These are phyloP conservation scores for Aulostomus chinensis DNA, from an alignment of 2,797 vertebrate genomes.

Conservation along the genomic window DNA sequence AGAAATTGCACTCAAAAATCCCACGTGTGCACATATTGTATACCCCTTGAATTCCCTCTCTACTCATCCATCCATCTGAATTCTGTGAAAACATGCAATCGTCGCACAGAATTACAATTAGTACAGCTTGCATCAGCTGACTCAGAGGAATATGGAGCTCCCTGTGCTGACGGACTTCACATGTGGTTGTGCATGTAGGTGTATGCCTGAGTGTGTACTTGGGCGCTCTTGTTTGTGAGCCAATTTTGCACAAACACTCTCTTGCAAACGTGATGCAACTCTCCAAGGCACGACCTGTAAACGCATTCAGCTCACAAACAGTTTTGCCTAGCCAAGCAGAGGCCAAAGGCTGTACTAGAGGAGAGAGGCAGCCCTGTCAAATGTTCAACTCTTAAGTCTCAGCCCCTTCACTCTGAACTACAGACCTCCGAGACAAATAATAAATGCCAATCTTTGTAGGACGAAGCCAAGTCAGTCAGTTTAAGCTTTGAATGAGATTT, in stretches of 20 bases:
- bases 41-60: too few relatives aligned
- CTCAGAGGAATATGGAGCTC: constrained; percentile 78
- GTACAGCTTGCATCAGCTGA: constrained; percentile 83
- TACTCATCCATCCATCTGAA: neutral
- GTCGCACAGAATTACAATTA: constrained; percentile 65
- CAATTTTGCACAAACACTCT: constrained; percentile 76
- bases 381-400: constrained; percentile 32
- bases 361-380: constrained; percentile 39
- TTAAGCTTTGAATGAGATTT: constrained; percentile 85
- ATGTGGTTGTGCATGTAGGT: constrained; percentile 53
- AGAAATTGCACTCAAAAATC: constrained; percentile 3
- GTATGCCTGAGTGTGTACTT: constrained; percentile 54
- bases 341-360: constrained; percentile 41
- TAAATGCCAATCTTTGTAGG: constrained; percentile 71
- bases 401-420: constrained; percentile 35
- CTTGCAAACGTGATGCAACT: constrained; percentile 83
- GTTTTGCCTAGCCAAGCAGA: constrained; percentile 60
- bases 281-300: constrained; percentile 69
- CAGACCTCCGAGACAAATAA: constrained; percentile 71
- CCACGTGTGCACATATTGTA: neutral
- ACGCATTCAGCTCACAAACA: constrained; percentile 69
- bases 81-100: constrained; percentile 38
- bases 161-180: constrained; percentile 71
- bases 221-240: constrained; percentile 59
- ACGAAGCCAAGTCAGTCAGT: constrained; percentile 69